Evolutionary conservation across 2,113 vertebrate genomes (phyloP).

Genomic region (Orthonyx spaldingii): DNA sequence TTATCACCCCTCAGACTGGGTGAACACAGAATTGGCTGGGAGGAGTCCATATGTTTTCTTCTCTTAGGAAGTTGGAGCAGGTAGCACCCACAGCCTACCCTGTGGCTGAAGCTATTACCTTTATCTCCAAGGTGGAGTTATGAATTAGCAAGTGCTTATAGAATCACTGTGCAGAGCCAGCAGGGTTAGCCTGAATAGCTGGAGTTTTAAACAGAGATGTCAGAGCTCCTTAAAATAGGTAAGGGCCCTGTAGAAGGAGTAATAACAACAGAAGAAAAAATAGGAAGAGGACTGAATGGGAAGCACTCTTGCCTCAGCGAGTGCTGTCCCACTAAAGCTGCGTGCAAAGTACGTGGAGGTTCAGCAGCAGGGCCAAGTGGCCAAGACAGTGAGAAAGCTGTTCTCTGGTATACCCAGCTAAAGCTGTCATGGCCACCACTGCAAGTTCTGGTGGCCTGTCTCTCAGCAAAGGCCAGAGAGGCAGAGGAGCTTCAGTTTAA

Average conservation of each 20-base stretch:
- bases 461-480: neutral
- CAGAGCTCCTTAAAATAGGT: neutral
- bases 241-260: neutral
- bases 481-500: neutral
- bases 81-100: neutral
- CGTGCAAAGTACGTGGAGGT: neutral
- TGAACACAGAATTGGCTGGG: neutral
- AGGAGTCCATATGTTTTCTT: fast-evolving
- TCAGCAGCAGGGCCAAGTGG: neutral
- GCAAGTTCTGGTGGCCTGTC: neutral
- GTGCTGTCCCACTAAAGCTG: neutral
- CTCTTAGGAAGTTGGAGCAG: neutral
- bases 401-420: neutral
- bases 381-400: neutral
- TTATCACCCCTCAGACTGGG: neutral
- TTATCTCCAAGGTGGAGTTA: neutral
- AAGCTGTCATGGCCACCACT: neutral
- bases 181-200: neutral
- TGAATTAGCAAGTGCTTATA: neutral
- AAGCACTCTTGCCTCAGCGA: neutral
- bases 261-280: neutral
- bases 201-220: neutral
- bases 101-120: neutral
- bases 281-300: neutral
- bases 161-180: neutral